A percentile compares a stretch with the other conserved stretches of the same genome.
These are phyloP conservation scores for Sebastes miniatus DNA, from an alignment of 2,797 vertebrate species.

Conservation along the genomic window DNA sequence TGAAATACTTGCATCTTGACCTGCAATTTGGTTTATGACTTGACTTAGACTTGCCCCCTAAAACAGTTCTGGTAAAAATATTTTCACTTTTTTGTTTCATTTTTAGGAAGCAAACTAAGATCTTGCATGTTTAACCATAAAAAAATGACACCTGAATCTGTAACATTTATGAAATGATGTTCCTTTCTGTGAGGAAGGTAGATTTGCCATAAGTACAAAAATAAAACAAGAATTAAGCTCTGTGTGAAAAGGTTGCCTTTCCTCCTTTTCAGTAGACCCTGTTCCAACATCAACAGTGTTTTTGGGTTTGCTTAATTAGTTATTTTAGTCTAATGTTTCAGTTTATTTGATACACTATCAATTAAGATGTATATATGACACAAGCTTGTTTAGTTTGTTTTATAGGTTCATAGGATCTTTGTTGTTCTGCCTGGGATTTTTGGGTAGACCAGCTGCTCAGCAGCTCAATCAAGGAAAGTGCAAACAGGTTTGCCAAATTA, in stretches of 20 bases:
- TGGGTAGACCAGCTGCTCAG: too few relatives aligned
- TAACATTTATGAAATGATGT: not conserved
- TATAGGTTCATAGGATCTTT: too few relatives aligned
- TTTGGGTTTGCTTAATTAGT: too few relatives aligned
- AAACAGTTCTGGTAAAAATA: not conserved
- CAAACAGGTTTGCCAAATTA: too few relatives aligned
- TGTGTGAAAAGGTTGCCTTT: not conserved
- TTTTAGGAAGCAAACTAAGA: not conserved
- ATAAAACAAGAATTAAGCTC: not conserved
- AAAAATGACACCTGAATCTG: not conserved
- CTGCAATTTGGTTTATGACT: not conserved
- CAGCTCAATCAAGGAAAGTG: too few relatives aligned
- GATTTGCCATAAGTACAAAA: not conserved
- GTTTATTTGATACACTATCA: too few relatives aligned
- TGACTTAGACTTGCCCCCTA: not conserved
- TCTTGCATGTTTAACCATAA: not conserved
- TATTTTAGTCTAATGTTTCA: too few relatives aligned
- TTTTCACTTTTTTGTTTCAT: not conserved
- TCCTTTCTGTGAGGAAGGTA: not conserved
- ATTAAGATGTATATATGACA: too few relatives aligned
- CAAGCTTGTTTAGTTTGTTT: too few relatives aligned
- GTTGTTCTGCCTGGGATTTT: too few relatives aligned
- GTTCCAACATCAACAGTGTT: fast-evolving
- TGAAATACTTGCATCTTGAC: not conserved
- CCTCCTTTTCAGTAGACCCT: too few relatives aligned